phyloP scores from a whole-genome alignment of 1,140 invertebrate species.

The Bombus terrestris region DNA sequence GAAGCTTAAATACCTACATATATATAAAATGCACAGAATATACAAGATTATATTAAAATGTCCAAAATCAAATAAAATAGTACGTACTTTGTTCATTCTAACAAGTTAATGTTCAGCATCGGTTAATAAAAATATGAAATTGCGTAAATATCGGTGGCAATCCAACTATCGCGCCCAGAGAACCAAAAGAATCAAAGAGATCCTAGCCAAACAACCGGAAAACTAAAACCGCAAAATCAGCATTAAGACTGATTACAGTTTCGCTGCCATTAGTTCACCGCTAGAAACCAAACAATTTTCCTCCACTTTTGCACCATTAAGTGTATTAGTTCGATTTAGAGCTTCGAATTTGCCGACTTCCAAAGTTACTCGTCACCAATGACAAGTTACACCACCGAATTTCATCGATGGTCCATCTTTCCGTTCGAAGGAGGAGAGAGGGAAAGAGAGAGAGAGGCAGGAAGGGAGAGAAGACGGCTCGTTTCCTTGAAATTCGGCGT shows the following conservation, averaged over 20 bases:
- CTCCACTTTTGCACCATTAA: background rate
- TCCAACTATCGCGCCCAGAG: background rate
- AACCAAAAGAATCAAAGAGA: background rate
- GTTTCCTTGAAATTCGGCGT: background rate
- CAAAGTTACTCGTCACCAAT: slow-evolving; percentile 5
- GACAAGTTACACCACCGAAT: slow-evolving; percentile 29
- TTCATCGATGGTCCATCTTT: slow-evolving; percentile 31
- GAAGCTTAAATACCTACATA: too few relatives aligned
- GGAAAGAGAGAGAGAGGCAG: background rate
- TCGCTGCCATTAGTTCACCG: background rate
- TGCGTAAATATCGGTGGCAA: background rate
- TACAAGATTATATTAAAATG: too few relatives aligned
- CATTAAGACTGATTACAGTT: slow-evolving; percentile 18
- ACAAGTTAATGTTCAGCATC: too few relatives aligned
- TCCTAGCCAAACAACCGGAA: background rate
- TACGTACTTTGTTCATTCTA: too few relatives aligned
- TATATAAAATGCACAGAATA: too few relatives aligned
- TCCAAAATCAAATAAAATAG: too few relatives aligned
- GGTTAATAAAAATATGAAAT: background rate
- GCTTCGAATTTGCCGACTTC: slow-evolving; percentile 2
- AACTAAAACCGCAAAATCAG: background rate
- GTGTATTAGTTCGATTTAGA: slow-evolving; percentile 30
- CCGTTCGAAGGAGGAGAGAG: background rate
- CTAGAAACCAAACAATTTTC: slow-evolving; percentile 5
- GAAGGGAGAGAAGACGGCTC: background rate